Percentiles rank a stretch among this genome's conserved stretches.
Evolutionary conservation across 2,113 vertebrate species (phyloP).

Genomic region (Saguinus imperator): DNA sequence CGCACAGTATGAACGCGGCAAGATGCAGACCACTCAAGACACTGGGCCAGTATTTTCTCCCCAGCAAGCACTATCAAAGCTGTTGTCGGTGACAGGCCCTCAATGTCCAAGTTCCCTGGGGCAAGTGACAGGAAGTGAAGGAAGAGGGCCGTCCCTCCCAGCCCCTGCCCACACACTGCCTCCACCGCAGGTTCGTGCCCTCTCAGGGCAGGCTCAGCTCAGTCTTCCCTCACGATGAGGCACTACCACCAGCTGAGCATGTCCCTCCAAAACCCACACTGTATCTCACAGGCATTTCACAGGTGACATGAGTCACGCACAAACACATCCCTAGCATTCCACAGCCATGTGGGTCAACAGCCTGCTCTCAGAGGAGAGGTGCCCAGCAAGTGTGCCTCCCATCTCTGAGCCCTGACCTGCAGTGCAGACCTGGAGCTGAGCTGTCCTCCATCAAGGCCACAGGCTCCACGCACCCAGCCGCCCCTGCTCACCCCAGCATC

Average conservation of each 20-base stretch:
- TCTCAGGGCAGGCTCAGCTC: fast-evolving
- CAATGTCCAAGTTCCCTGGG: not conserved
- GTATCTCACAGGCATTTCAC: not conserved
- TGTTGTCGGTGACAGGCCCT: fast-evolving
- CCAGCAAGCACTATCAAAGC: not conserved
- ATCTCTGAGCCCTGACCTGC: not conserved
- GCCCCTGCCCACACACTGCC: not conserved
- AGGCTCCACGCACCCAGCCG: not conserved
- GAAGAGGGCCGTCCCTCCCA: fast-evolving
- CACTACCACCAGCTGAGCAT: fast-evolving
- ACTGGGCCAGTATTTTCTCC: not conserved
- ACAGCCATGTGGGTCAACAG: fast-evolving
- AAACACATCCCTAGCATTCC: not conserved
- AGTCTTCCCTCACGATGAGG: not conserved
- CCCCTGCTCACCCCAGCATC: constrained; percentile 6
- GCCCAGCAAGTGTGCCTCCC: fast-evolving
- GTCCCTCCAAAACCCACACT: not conserved
- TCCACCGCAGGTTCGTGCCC: fast-evolving
- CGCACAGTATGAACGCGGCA: not conserved
- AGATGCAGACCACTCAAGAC: not conserved
- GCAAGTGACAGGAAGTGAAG: not conserved
- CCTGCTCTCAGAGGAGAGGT: not conserved
- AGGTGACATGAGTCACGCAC: not conserved
- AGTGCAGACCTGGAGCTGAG: not conserved
- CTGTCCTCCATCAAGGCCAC: not conserved